These are phyloP conservation scores for Caenorhabditis becei DNA, from an alignment of 2,888 invertebrate genomes.

Conservation along the genomic window DNA sequence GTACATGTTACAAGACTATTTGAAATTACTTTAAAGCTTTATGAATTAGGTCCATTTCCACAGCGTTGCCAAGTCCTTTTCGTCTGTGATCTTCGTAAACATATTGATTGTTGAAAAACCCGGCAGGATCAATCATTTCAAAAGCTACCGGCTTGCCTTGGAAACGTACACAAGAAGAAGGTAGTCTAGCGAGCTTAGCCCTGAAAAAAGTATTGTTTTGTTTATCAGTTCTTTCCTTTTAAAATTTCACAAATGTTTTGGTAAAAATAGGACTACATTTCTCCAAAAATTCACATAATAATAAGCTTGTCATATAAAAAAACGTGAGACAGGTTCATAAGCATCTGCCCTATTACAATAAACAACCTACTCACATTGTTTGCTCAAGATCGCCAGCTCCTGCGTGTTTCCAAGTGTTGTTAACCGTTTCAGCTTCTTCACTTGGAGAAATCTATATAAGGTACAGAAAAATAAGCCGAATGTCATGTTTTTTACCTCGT, in stretches of 20 bases:
- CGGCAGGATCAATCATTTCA: constrained; percentile 70
- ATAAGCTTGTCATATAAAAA: too few species aligned
- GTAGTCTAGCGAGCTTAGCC: constrained; percentile 65
- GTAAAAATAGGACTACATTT: too few species aligned
- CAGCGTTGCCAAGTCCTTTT: constrained; percentile 68
- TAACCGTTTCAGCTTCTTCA: constrained; percentile 67
- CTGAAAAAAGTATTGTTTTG: constrained; percentile 44
- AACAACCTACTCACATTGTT: constrained; percentile 60
- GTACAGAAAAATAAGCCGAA: too few species aligned
- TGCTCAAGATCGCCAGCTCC: constrained; percentile 69
- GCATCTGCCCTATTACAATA: not conserved
- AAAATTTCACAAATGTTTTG: too few species aligned
- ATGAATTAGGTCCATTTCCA: constrained; percentile 65
- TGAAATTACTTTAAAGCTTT: constrained; percentile 56
- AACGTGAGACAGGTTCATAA: not conserved
- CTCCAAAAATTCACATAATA: too few species aligned
- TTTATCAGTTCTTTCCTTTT: constrained; percentile 2
- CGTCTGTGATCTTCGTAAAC: constrained; percentile 68
- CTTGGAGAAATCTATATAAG: constrained; percentile 61
- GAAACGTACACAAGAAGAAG: constrained; percentile 64
- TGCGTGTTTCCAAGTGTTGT: constrained; percentile 69
- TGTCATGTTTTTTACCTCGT: constrained; percentile 47
- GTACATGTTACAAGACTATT: too few species aligned
- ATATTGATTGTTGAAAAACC: constrained; percentile 70
- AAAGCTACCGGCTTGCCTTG: constrained; percentile 69